These are phyloP conservation scores for Malaclemys terrapin DNA, from an alignment of 2,113 vertebrate species.

Conservation along the genomic window DNA sequence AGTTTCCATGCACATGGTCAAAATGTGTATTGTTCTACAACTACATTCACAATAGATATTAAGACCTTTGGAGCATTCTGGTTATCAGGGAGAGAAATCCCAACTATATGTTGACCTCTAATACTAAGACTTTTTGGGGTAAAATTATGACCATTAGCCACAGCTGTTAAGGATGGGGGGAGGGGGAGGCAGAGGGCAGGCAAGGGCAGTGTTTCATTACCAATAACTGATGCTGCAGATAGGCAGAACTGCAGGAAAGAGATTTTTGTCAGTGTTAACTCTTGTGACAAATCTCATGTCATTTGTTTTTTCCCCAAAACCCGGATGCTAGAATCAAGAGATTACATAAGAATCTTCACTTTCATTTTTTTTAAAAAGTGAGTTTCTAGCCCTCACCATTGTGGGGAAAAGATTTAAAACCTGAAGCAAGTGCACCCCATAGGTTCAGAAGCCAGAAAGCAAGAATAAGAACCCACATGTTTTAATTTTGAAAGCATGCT, in stretches of 20 bases:
- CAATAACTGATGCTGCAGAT: background rate
- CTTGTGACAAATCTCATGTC: background rate
- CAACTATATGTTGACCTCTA: background rate
- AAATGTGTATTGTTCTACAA: background rate
- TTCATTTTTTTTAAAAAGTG: background rate
- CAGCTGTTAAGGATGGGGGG: background rate
- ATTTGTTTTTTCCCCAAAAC: background rate
- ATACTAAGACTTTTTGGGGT: background rate
- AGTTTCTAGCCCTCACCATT: background rate
- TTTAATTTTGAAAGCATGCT: background rate
- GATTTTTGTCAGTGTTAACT: background rate
- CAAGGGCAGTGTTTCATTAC: background rate
- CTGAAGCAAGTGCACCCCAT: background rate
- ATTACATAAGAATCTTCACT: background rate
- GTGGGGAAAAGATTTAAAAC: background rate
- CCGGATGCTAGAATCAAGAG: background rate
- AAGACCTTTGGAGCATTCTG: background rate
- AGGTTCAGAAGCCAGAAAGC: background rate
- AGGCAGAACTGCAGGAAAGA: background rate
- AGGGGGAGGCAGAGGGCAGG: no score
- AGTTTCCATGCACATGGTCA: background rate
- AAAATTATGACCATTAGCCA: background rate
- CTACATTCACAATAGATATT: background rate
- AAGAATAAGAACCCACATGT: background rate
- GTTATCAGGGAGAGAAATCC: background rate